These are phyloP conservation scores for Onychomys torridus DNA, from an alignment of 2,797 vertebrate species.

Conservation along the genomic window DNA sequence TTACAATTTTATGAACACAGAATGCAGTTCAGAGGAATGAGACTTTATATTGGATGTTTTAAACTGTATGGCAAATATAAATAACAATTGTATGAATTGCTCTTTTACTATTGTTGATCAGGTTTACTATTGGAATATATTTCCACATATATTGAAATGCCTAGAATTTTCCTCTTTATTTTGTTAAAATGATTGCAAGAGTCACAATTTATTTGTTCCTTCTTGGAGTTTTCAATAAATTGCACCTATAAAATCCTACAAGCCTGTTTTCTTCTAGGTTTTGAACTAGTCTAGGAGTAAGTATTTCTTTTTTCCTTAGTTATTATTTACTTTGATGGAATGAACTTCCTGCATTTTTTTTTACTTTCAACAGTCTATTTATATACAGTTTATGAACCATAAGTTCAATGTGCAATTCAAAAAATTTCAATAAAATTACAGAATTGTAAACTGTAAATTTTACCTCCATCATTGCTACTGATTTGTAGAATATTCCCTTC, in stretches of 20 bases:
- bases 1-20: neutral
- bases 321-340: neutral
- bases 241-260: neutral
- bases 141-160: neutral
- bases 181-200: neutral
- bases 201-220: neutral
- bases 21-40: neutral
- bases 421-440: neutral
- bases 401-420: neutral
- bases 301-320: neutral
- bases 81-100: neutral
- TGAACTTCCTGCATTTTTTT: neutral
- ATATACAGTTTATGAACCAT: neutral
- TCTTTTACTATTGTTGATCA: neutral
- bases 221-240: neutral
- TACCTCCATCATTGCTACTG: neutral
- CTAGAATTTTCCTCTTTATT: neutral
- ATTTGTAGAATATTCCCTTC: neutral
- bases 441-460: neutral
- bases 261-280: neutral
- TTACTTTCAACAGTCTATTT: neutral
- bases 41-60: neutral
- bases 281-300: neutral
- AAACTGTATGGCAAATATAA: neutral
- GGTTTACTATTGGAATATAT: neutral